Percentiles rank a stretch among this genome's conserved stretches.
Conservation (phyloP, 2,888 invertebrate genomes). For the Baccha elongata region DNA sequence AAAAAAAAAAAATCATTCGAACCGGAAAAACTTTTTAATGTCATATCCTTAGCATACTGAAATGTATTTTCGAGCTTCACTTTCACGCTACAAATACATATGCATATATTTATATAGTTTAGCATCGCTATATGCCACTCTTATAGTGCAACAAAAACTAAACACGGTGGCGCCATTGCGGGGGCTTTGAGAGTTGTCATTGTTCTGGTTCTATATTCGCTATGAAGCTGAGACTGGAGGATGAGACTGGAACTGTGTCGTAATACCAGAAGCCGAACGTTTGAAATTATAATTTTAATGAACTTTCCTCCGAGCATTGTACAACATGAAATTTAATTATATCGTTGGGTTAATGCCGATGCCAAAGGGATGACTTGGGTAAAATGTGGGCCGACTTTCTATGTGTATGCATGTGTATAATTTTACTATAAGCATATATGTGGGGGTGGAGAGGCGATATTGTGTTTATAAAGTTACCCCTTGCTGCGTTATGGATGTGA, state of each 20-base stretch:
- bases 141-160: constrained; percentile 23
- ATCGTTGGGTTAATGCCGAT: constrained; percentile 72
- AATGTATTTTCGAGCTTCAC: constrained; percentile 51
- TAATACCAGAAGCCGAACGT: constrained; percentile 72
- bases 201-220: constrained; percentile 53
- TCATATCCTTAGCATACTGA: constrained; percentile 70
- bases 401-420: background rate
- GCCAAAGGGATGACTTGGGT: constrained; percentile 61
- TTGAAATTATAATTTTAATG: constrained; percentile 74
- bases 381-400: constrained; percentile 43
- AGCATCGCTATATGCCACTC: constrained; percentile 18
- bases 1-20: constrained; percentile 53
- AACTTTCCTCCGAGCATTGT: constrained; percentile 73
- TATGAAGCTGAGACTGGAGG: background rate
- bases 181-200: constrained; percentile 54
- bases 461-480: constrained; percentile 42
- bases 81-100: constrained; percentile 11
- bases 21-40: constrained; percentile 72
- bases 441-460: background rate
- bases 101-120: background rate
- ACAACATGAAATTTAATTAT: constrained; percentile 74
- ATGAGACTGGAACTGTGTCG: background rate
- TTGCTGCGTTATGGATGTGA: constrained; percentile 68
- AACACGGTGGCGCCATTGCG: constrained; percentile 44
- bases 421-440: constrained; percentile 3